A percentile compares a stretch with the other conserved stretches of the same genome.
Conservation (phyloP, 1,140 invertebrate species). For the Nymphalis io region DNA sequence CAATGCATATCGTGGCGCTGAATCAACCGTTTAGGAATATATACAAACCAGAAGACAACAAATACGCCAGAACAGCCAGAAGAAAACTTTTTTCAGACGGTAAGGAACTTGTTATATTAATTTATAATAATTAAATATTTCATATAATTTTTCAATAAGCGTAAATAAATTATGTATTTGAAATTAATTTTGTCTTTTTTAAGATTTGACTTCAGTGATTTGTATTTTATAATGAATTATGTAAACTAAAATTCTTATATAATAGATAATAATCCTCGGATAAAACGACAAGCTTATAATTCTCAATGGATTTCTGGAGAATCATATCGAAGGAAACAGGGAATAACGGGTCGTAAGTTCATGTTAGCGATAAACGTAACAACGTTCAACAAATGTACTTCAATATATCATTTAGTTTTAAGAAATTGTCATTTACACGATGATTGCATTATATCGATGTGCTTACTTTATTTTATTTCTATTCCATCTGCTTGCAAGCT, state of each 20-base stretch:
- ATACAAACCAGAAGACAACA: constrained; percentile 81
- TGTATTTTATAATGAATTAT: constrained; percentile 1
- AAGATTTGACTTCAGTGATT: neutral
- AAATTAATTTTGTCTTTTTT: neutral
- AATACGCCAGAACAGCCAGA: constrained; percentile 74
- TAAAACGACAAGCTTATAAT: constrained; percentile 71
- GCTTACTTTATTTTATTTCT: constrained; percentile 64
- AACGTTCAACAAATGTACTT: constrained; percentile 13
- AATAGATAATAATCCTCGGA: constrained; percentile 68
- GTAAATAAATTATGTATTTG: neutral
- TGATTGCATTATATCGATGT: constrained; percentile 70
- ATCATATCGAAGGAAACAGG: constrained; percentile 80
- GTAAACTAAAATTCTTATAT: constrained; percentile 43
- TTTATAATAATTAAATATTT: too few species aligned
- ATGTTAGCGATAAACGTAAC: constrained; percentile 50
- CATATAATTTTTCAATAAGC: constrained; percentile 8
- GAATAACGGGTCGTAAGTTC: constrained; percentile 79
- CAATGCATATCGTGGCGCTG: constrained; percentile 97
- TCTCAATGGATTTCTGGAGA: constrained; percentile 73
- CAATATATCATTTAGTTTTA: constrained; percentile 34
- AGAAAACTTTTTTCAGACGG: constrained; percentile 87
- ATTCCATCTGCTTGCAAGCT: constrained; percentile 72
- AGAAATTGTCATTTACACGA: constrained; percentile 51
- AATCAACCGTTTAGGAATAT: constrained; percentile 94
- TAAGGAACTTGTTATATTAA: constrained; percentile 76